These are phyloP conservation scores for Bradypodion pumilum DNA, from an alignment of 2,797 vertebrate species.

Conservation along the genomic window DNA sequence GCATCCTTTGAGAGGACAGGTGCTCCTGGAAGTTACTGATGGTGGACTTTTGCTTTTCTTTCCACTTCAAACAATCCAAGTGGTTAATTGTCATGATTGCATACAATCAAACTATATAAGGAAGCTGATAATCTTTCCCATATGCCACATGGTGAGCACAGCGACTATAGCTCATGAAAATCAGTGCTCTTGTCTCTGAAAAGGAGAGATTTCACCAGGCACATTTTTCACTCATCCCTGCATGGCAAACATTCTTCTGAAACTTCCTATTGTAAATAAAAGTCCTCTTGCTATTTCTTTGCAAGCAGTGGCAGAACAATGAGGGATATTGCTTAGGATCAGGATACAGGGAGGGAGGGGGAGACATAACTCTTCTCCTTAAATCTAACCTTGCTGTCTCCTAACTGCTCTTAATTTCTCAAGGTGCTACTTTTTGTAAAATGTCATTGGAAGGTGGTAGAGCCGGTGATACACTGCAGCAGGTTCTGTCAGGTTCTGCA, in stretches of 20 bases:
- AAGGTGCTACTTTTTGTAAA: not conserved
- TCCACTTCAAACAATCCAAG: not conserved
- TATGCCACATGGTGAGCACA: not conserved
- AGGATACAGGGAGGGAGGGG: not conserved
- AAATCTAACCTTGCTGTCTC: too few species aligned
- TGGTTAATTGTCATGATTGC: not conserved
- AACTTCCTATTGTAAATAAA: not conserved
- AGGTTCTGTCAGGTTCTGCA: too few species aligned
- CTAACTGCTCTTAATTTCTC: not conserved
- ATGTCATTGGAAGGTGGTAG: too few species aligned
- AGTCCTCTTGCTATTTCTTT: not conserved
- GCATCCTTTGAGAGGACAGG: not conserved
- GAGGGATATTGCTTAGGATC: not conserved
- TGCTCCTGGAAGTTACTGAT: not conserved
- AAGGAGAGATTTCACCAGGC: not conserved
- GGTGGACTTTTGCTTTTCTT: not conserved
- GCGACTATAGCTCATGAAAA: not conserved
- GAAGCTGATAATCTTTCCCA: not conserved
- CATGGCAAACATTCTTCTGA: not conserved
- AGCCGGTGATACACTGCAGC: too few species aligned
- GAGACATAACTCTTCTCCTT: not conserved
- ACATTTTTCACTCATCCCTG: not conserved
- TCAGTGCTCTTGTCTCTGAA: not conserved
- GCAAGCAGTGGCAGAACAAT: not conserved
- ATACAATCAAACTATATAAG: not conserved